Evolutionary conservation across 2,113 vertebrate genomes (phyloP), one percentile per base, ranked within the genome.

Genomic region (Butorides virescens): DNA sequence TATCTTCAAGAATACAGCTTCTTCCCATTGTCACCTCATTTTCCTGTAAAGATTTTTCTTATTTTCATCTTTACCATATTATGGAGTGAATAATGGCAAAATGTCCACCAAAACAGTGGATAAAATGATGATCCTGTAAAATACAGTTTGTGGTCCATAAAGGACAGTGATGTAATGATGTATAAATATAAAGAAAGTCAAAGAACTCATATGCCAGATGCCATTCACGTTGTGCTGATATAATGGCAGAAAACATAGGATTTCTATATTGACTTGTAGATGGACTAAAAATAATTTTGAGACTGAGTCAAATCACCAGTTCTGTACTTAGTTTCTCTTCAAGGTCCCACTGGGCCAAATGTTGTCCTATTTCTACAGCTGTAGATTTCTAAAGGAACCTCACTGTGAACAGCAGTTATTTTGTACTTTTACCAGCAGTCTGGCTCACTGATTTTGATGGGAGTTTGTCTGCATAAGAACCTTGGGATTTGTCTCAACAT

Each of bases 401-500:
- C 53, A 63, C 0, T 37, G 66, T 5, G 11, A 96, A 26, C 7
- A 50, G 73, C 58, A 92, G 46, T 90, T 88, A 91, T 62, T 92
- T 70, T 86, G 39, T 82, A 37, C 55, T 79, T 73, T 39, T 67
- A 73, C 62, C 71, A 95, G 42, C 32, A 88, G 67, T 18, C 63
- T 86, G 71, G 37, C 67, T 91, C 71, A 39, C 74, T 14, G 62
- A 79, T 79, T 95, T 88, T 42, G 89, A 76, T n/a, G 42, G 62
- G 58, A 87, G n/a, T 18, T 73, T 61, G 65, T 75, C 86, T 73
- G 77, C 44, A 7, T 36, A 82, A 90, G 58, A 87, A 90, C 66
- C 58, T 39, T 79, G 63, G 77, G 55, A 94, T 97, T 79, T 96
- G 89, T 88, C 71, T 95, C 74, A 91, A 92, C 55, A 23, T 59